Evolutionary conservation across 2,797 vertebrate species (phyloP).

Genomic region (Rhinoraja longicauda): DNA sequence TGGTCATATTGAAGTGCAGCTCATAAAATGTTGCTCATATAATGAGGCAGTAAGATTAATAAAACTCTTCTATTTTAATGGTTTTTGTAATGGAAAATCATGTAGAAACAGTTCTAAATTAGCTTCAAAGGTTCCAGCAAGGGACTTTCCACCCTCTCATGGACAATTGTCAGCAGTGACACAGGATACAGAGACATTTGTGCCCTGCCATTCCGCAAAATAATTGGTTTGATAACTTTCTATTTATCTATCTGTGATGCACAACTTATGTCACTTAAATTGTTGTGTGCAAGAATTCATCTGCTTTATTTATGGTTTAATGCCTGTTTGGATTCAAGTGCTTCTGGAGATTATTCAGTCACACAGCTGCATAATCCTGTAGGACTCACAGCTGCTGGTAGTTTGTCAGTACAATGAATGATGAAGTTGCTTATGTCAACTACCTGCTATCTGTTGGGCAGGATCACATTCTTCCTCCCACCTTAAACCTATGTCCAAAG

Average conservation of each 20-base stretch:
- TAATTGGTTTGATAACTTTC: not conserved
- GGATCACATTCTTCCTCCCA: not conserved
- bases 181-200: not conserved
- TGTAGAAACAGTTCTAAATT: not conserved
- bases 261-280: not conserved
- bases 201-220: not conserved
- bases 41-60: not conserved
- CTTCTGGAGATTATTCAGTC: slow-evolving; percentile 24
- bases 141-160: not conserved
- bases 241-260: not conserved
- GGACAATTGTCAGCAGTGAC: not conserved
- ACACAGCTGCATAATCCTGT: slow-evolving; percentile 20
- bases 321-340: not conserved
- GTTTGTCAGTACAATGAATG: not conserved
- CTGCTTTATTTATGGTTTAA: not conserved
- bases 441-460: not conserved
- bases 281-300: not conserved
- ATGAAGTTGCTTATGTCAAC: not conserved
- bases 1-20: not conserved
- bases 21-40: not conserved
- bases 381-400: not conserved
- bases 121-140: not conserved
- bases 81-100: not conserved
- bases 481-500: too few species aligned
- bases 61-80: not conserved